Base-by-base conservation (phyloP, 2,888 invertebrate genomes). In the Stictocephala bisonia region DNA sequence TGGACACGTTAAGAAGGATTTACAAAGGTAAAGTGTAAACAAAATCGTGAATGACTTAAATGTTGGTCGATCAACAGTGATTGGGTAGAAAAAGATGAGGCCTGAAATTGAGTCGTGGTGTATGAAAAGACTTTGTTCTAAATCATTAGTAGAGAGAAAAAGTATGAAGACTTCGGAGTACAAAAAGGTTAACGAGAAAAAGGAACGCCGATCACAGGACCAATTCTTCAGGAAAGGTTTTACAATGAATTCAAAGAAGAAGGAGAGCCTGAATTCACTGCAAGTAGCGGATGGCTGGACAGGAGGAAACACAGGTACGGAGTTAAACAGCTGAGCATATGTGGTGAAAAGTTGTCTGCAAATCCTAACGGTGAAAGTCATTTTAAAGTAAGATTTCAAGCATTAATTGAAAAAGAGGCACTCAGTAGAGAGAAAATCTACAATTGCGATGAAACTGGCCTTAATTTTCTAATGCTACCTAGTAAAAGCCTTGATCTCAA, bases 271-370 rank as follows among this genome's bases (percentile, higher is more conserved):
- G 27, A 20, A 41, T 67, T 67, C 67, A 67, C 29, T 27, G 67
- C 50, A n/a, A 67, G 67, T 20, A 67, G 11, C 48, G 67, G 67
- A 18, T 67, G 50, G 50, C 27, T 50, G 22, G 67, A 67, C 20
- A 48, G 50, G 27, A 48, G 67, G 48, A 67, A 67, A 18, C 48
- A 50, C 29, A 7, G 50, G 20, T 50, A 66, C 27, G 66, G 44
- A 20, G 44, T 44, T 6, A 41, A 44, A 24, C 44, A 66, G 35
- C 35, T 66, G n/a, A 13, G 24, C 44, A 44, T 66, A 11, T 44
- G 44, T 22, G 44, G 44, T 20, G 66, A 66, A 68, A n/a, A n/a
- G n/a, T n/a, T n/a, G n/a, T 50, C 66, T 15, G 44, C 44, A 35
- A 35, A 66, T n/a, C 41, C 66, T 13, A n/a, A 22, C 41, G 26